Evolutionary conservation across 2,888 invertebrate genomes (phyloP), one percentile per base, ranked within the genome.

Genomic region (Xanthia icteritia): DNA sequence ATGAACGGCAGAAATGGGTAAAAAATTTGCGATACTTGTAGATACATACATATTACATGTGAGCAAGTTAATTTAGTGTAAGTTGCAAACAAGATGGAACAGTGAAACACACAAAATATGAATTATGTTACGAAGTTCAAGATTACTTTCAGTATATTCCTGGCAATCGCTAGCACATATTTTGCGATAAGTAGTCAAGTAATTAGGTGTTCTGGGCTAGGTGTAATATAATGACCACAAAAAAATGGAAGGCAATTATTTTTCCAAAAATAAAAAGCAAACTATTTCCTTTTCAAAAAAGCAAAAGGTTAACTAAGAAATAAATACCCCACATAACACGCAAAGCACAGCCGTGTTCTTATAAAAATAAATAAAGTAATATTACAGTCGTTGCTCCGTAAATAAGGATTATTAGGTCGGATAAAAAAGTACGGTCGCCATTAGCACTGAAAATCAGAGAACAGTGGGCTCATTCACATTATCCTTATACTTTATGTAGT

Each of bases 391-490:
- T 63, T 67, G 63, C 56, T 72, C 42, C 36, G 66, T 82, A 73
- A 81, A 82, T 85, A 78, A 75, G 60, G 72, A 78, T 78, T 78
- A 85, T 82, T 85, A 75, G 56, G 60, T 54, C 58, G 72, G 73
- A 76, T 74, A 80, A 78, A 85, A 81, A 74, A 77, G 67, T 73
- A 65, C 48, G 66, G 75, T 42, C 17, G 76, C 71, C 74, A 87
- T 87, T 88, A 86, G 72, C 80, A 69, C 74, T 69, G 63, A 80
- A 81, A 86, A 79, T 75, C 82, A 85, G 68, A 86, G 82, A 84
- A 83, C 75, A 85, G 73, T 82, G 20, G 68, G 79, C 60, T 77
- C 83, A 75, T 79, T 79, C 69, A 80, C 84, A 86, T 86, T 87
- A 88, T 79, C 80, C 84, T 76, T 82, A 76, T 81, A 85, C 66